A percentile compares a stretch with the other conserved stretches of the same genome.
phyloP scores from a whole-genome alignment of 2,888 invertebrate genomes.

The Lamellibrachia satsuma region DNA sequence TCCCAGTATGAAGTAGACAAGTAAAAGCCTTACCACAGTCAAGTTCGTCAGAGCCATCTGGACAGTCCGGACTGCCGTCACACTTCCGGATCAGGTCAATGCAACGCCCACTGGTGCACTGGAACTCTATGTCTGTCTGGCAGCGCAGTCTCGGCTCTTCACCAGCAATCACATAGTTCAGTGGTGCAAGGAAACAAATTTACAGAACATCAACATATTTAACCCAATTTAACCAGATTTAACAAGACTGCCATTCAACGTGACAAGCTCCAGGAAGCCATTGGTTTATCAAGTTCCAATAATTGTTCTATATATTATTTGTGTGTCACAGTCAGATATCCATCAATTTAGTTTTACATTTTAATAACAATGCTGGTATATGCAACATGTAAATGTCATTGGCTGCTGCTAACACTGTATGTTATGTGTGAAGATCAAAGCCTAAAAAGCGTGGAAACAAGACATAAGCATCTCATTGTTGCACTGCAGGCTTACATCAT shows the following conservation, averaged over 20 bases:
- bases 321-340: neutral
- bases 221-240: neutral
- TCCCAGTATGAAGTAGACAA: neutral
- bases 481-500: neutral
- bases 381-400: neutral
- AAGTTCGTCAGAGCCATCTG: constrained; percentile 91
- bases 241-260: neutral
- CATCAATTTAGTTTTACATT: neutral
- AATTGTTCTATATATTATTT: neutral
- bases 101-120: constrained; percentile 56
- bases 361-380: neutral
- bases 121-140: constrained; percentile 45
- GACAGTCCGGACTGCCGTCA: constrained; percentile 95
- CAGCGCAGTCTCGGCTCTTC: neutral
- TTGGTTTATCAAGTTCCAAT: neutral
- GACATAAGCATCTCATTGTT: neutral
- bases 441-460: neutral
- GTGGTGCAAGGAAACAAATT: neutral
- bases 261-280: neutral
- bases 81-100: constrained; percentile 82
- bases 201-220: neutral
- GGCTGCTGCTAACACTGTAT: neutral
- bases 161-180: neutral
- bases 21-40: constrained; percentile 71
- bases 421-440: no score